Conservation (phyloP, 2,888 invertebrate genomes). For the Mamestra brassicae region DNA sequence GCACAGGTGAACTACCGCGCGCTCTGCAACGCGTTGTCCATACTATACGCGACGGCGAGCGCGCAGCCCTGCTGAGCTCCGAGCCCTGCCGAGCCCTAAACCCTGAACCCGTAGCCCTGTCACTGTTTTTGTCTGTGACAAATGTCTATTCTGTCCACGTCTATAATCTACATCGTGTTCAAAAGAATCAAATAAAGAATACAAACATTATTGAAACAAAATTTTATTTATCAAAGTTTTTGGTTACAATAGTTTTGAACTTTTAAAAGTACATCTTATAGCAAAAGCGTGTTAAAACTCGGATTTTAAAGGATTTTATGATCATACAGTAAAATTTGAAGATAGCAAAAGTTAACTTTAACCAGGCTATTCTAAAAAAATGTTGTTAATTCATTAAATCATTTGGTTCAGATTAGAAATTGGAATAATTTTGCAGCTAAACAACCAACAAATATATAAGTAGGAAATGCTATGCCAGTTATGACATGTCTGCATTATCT, state of each 20-base stretch:
- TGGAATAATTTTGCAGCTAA: background rate
- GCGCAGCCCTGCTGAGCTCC: conserved; percentile 81
- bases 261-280: background rate
- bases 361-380: background rate
- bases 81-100: conserved; percentile 79
- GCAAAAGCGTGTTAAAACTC: background rate
- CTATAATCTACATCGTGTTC: conserved; percentile 1
- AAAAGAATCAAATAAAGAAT: conserved; percentile 26
- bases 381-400: too few species aligned
- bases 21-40: conserved; percentile 92
- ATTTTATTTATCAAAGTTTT: conserved; percentile 32
- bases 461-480: background rate
- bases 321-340: background rate
- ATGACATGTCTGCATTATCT: background rate
- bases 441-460: background rate
- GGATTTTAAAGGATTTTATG: background rate
- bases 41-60: conserved; percentile 91
- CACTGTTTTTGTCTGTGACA: conserved; percentile 1
- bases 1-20: conserved; percentile 93
- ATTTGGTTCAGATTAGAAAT: background rate
- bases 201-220: background rate
- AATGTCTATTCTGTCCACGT: conserved; percentile 9
- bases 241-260: background rate
- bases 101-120: background rate
- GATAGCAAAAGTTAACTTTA: background rate